These are phyloP conservation scores for Nipponia nippon DNA, from an alignment of 2,113 vertebrate species.

Conservation along the genomic window DNA sequence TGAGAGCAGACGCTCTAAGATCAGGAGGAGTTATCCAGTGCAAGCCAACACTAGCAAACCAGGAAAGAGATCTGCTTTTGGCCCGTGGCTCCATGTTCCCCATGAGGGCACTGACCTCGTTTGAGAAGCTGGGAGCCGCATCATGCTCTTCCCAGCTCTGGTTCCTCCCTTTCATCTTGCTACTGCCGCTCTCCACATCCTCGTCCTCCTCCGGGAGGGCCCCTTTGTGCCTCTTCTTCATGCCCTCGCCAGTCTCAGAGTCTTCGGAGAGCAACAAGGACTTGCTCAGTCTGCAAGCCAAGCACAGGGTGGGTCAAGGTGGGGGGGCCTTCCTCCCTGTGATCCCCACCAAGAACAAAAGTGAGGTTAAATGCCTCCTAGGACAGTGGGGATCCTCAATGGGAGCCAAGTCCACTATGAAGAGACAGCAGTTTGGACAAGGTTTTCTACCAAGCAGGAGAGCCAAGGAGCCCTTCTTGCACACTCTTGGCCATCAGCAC, in stretches of 20 bases:
- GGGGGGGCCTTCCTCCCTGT: not conserved
- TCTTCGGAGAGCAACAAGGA: slow-evolving; percentile 86
- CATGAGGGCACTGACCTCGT: slow-evolving; percentile 78
- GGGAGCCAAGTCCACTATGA: not conserved
- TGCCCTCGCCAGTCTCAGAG: slow-evolving; percentile 85
- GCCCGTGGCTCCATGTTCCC: not conserved
- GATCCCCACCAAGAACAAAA: slow-evolving; percentile 3
- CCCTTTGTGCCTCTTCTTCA: slow-evolving; percentile 83
- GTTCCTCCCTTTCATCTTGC: slow-evolving; percentile 80
- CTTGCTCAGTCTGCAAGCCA: slow-evolving; percentile 84
- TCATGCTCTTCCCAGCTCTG: slow-evolving; percentile 87
- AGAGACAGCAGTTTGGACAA: not conserved
- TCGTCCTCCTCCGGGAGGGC: slow-evolving; percentile 83
- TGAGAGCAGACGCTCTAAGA: not conserved
- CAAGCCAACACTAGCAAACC: not conserved
- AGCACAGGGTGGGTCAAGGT: slow-evolving; percentile 46
- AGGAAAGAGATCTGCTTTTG: not conserved
- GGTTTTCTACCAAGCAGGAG: not conserved
- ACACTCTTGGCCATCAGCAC: not conserved
- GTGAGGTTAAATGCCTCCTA: slow-evolving; percentile 4
- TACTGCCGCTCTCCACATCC: slow-evolving; percentile 72
- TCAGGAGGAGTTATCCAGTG: not conserved
- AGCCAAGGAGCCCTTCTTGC: not conserved
- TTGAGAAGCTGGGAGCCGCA: slow-evolving; percentile 75
- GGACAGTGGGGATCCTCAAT: not conserved